These are phyloP conservation scores for Nineta flava DNA, from an alignment of 2,888 invertebrate genomes.

Conservation along the genomic window DNA sequence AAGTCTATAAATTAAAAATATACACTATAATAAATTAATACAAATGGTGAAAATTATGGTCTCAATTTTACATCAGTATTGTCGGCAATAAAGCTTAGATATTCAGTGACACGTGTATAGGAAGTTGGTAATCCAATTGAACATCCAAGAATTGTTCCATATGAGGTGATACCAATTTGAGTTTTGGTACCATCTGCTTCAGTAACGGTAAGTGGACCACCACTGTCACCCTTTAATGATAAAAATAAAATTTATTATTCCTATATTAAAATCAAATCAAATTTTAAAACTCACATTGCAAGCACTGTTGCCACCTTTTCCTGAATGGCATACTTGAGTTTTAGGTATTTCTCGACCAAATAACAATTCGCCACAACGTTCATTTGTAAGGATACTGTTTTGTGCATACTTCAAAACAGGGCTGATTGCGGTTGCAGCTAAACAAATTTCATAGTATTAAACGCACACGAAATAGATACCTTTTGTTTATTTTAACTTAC, in stretches of 20 bases:
- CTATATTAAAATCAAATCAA: neutral
- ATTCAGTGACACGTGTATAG: constrained; percentile 16
- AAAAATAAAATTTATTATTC: neutral
- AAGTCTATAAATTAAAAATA: no score
- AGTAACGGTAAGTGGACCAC: constrained; percentile 16
- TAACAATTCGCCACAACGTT: constrained; percentile 4
- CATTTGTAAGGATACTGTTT: constrained; percentile 9
- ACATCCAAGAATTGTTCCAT: constrained; percentile 16
- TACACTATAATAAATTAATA: no score
- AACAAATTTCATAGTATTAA: neutral
- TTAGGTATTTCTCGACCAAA: constrained; percentile 6
- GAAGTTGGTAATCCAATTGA: constrained; percentile 15
- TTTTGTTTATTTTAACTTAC: constrained; percentile 11
- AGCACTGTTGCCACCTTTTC: constrained; percentile 12
- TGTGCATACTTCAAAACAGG: constrained; percentile 9
- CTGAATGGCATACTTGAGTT: constrained; percentile 13
- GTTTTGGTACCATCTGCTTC: constrained; percentile 7
- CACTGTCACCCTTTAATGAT: constrained; percentile 18
- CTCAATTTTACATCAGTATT: constrained; percentile 6
- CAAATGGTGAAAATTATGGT: no score
- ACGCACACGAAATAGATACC: neutral
- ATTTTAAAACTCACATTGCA: constrained; percentile 13
- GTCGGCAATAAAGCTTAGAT: constrained; percentile 15
- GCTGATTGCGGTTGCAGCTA: constrained; percentile 9
- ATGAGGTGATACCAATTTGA: constrained; percentile 17